Conservation (phyloP, 2,113 vertebrate species). For the Blennius ocellaris region DNA sequence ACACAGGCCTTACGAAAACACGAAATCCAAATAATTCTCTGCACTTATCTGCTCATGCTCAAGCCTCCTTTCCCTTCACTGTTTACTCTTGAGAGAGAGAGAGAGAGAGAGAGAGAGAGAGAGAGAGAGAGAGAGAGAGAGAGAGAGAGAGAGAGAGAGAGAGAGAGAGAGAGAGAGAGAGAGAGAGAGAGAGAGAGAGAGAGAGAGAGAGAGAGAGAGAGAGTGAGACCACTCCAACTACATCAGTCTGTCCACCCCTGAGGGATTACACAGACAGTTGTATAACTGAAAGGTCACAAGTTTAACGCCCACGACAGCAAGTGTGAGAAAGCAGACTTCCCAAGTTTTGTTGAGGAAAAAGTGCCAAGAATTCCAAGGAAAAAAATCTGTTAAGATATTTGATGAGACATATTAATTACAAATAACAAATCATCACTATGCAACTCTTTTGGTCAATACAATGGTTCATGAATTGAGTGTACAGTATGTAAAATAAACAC, state of each 20-base stretch:
- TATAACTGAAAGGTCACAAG: constrained; percentile 40
- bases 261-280: constrained; percentile 24
- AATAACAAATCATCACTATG: neutral
- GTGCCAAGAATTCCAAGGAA: neutral
- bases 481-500: neutral
- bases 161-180: too few relatives aligned
- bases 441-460: neutral
- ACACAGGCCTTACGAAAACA: constrained; percentile 27
- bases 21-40: constrained; percentile 19
- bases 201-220: neutral
- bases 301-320: constrained; percentile 16
- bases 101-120: too few relatives aligned
- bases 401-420: neutral
- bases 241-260: constrained; percentile 8
- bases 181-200: neutral
- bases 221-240: neutral
- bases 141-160: neutral
- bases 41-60: constrained; percentile 37
- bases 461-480: neutral
- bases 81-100: constrained; percentile 24
- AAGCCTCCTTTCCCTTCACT: constrained; percentile 16
- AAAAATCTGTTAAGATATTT: neutral
- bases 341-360: neutral
- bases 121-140: too few relatives aligned
- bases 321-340: neutral